A percentile compares a stretch with the other conserved stretches of the same genome.
phyloP scores from a whole-genome alignment of 2,797 vertebrate species.

The Triplophysa bombifrons region DNA sequence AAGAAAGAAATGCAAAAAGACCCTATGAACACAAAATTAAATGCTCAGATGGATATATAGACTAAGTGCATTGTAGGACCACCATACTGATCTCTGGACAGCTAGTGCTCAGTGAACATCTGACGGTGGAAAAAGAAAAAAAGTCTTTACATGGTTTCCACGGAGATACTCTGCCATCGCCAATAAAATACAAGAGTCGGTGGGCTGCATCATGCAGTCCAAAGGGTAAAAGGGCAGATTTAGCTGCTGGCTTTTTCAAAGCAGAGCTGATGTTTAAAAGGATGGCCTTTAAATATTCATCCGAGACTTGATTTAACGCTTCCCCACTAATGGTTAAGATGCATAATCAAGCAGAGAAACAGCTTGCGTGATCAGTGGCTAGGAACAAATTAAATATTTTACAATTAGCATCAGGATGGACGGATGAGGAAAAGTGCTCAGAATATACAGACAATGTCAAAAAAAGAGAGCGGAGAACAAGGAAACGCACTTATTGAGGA shows the following conservation, averaged over 20 bases:
- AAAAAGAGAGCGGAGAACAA: background rate
- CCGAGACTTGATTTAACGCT: slow-evolving; percentile 10
- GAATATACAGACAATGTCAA: background rate
- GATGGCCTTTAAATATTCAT: slow-evolving; percentile 35
- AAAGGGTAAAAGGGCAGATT: slow-evolving; percentile 34
- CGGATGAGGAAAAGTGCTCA: background rate
- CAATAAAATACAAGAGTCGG: slow-evolving; percentile 25
- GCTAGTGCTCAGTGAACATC: background rate
- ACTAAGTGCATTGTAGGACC: slow-evolving; percentile 2
- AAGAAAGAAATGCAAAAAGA: background rate
- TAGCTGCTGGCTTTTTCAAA: slow-evolving; percentile 21
- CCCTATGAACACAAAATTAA: too few relatives aligned
- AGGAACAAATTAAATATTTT: slow-evolving; percentile 24
- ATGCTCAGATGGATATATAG: background rate
- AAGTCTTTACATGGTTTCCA: slow-evolving; percentile 25
- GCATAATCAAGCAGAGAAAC: slow-evolving; percentile 25
- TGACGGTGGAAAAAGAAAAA: background rate
- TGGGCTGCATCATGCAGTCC: slow-evolving; percentile 15
- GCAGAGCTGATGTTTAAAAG: slow-evolving; percentile 37
- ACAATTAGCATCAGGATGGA: background rate
- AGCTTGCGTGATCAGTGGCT: background rate
- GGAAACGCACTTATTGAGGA: background rate
- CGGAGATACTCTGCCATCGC: slow-evolving; percentile 32
- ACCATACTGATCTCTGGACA: slow-evolving; percentile 10
- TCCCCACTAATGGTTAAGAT: slow-evolving; percentile 28